A percentile compares a stretch with the other conserved stretches of the same genome.
Evolutionary conservation across 2,888 invertebrate species (phyloP).

Genomic region (Junonia oenone): DNA sequence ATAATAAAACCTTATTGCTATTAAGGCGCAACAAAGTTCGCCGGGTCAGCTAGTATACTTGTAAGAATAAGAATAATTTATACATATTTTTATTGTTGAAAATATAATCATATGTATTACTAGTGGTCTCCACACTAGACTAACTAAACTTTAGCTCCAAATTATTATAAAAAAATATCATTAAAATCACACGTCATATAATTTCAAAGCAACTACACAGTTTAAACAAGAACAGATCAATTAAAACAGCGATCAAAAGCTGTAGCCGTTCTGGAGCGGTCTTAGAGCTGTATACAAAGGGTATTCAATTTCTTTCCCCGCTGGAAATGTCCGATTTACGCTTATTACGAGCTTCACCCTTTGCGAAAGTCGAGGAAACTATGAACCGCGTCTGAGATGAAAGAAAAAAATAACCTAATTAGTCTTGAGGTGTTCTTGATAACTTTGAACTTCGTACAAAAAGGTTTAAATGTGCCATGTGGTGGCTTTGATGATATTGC

Average conservation of each 20-base stretch:
- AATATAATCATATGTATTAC: too few relatives aligned
- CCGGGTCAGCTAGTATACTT: too few relatives aligned
- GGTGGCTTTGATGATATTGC: too few relatives aligned
- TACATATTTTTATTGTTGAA: too few relatives aligned
- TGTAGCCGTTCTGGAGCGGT: not conserved
- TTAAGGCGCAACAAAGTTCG: too few relatives aligned
- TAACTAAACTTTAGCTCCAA: too few relatives aligned
- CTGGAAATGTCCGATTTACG: not conserved
- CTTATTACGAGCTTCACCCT: slow-evolving; percentile 2
- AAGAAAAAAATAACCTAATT: slow-evolving; percentile 12
- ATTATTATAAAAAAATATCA: too few relatives aligned
- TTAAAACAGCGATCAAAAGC: not conserved
- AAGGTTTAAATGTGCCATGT: not conserved
- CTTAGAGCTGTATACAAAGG: not conserved
- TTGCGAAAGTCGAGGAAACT: not conserved
- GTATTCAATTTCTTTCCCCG: not conserved
- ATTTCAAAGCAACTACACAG: not conserved
- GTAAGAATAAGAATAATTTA: too few relatives aligned
- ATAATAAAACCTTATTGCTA: too few relatives aligned
- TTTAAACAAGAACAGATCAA: not conserved
- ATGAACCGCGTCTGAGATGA: slow-evolving; percentile 6
- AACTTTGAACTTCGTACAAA: not conserved
- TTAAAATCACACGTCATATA: too few relatives aligned
- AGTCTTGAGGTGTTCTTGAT: not conserved
- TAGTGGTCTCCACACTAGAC: too few relatives aligned